These are phyloP conservation scores for Pteronotus mesoamericanus DNA, from an alignment of 2,797 vertebrate genomes.

Conservation along the genomic window DNA sequence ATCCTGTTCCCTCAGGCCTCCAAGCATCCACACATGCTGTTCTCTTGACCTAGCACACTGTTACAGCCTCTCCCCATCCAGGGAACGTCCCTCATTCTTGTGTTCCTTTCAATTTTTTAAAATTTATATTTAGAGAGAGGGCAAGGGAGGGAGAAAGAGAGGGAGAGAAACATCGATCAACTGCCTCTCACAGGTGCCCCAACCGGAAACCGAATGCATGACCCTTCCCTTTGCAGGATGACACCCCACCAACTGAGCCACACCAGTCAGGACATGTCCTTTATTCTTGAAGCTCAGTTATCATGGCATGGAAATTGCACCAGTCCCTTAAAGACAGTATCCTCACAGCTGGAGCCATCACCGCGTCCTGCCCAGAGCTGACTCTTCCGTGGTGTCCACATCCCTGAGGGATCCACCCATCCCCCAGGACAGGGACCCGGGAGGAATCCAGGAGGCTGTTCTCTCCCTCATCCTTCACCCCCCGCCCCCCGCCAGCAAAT, in stretches of 20 bases:
- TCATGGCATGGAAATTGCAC: background rate
- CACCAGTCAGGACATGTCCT: background rate
- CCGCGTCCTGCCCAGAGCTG: background rate
- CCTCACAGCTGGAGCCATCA: background rate
- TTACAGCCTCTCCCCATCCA: background rate
- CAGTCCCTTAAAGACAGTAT: background rate
- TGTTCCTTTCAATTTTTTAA: too few relatives aligned
- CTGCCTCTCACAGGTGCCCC: too few relatives aligned
- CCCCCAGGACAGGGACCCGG: background rate
- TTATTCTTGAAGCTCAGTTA: background rate
- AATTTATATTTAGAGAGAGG: too few relatives aligned
- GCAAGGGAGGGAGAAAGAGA: too few relatives aligned
- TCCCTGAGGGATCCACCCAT: background rate
- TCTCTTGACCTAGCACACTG: background rate
- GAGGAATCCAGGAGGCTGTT: background rate
- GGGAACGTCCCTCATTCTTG: background rate
- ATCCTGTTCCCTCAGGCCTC: background rate
- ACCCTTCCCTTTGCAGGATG: too few relatives aligned
- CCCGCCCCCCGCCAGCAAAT: too few relatives aligned
- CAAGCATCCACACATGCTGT: rapidly evolving
- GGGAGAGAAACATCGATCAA: too few relatives aligned
- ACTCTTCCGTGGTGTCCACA: background rate
- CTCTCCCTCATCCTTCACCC: background rate
- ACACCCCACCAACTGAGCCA: too few relatives aligned
- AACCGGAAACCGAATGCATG: too few relatives aligned